Conservation (phyloP, 2,113 vertebrate species). For the Brachionichthys hirsutus region DNA sequence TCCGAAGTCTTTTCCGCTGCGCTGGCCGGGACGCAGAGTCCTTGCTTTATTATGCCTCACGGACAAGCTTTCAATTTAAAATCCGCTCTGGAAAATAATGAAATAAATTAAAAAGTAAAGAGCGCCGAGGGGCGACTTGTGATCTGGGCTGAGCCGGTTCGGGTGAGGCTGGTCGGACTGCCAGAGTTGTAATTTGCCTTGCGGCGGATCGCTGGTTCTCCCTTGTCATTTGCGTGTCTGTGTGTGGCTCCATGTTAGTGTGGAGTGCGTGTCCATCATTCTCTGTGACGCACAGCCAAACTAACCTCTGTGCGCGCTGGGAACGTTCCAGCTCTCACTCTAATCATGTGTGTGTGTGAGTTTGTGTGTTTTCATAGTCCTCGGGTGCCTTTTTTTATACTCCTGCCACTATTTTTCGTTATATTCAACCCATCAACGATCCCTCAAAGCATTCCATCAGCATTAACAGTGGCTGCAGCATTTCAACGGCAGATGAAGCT, state of each 20-base stretch:
- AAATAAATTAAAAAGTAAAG: conserved; percentile 24
- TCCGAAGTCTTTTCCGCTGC: conserved; percentile 9
- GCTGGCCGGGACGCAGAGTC: conserved; percentile 1
- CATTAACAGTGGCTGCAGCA: conserved; percentile 10
- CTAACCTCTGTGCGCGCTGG: conserved; percentile 33
- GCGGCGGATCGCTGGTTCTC: conserved; percentile 48
- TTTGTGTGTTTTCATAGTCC: background rate
- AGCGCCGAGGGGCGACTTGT: conserved; percentile 9
- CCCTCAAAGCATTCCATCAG: conserved; percentile 4
- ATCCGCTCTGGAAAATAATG: background rate
- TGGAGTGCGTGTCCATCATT: conserved; percentile 47
- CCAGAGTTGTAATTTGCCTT: conserved; percentile 62
- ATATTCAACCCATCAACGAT: conserved; percentile 13
- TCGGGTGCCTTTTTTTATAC: conserved; percentile 10
- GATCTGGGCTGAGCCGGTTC: conserved; percentile 32
- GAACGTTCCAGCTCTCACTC: conserved; percentile 34
- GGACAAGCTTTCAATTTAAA: conserved; percentile 7
- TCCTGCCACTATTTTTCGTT: background rate
- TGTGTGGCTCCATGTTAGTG: conserved; percentile 54
- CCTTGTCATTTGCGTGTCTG: conserved; percentile 73
- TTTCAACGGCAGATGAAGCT: conserved; percentile 10
- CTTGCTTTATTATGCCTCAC: conserved; percentile 14
- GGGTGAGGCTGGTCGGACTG: conserved; percentile 37
- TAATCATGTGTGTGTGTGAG: conserved; percentile 2
- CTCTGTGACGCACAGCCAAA: conserved; percentile 49